These are phyloP conservation scores for Notospermus geniculatus DNA, from an alignment of 1,140 invertebrate genomes.

Conservation along the genomic window DNA sequence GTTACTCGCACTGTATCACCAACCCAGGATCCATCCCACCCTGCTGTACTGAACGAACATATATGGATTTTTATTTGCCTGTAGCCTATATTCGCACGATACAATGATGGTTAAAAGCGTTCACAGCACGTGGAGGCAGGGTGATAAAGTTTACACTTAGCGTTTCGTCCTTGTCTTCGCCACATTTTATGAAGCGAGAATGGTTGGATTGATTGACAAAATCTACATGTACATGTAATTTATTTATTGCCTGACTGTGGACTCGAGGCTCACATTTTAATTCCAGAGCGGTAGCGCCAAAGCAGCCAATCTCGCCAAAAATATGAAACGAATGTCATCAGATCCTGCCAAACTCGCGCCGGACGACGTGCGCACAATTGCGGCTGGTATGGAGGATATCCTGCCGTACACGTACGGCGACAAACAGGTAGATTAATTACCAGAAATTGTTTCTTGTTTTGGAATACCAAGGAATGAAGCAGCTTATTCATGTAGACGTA, in stretches of 20 bases:
- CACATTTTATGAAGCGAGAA: not conserved
- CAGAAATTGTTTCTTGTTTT: not conserved
- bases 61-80: too few species aligned
- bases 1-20: too few species aligned
- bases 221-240: too few species aligned
- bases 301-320: not conserved
- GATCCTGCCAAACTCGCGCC: conserved; percentile 13
- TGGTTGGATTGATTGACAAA: not conserved
- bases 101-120: too few species aligned
- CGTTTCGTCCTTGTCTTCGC: not conserved
- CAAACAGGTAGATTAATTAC: conserved; percentile 1
- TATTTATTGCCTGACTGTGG: too few species aligned
- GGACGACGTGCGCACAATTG: conserved; percentile 3
- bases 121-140: too few species aligned
- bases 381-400: conserved; percentile 2
- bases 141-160: too few species aligned
- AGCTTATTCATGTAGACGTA: too few species aligned
- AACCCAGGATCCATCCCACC: too few species aligned
- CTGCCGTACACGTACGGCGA: conserved; percentile 9
- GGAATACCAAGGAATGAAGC: not conserved
- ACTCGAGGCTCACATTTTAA: not conserved
- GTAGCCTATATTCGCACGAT: too few species aligned
- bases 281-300: conserved; percentile 3
- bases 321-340: not conserved
- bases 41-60: too few species aligned